Percentiles rank a stretch among this genome's conserved stretches.
Evolutionary conservation across 2,113 vertebrate species (phyloP).

Genomic region (Phyllopteryx taeniolatus): DNA sequence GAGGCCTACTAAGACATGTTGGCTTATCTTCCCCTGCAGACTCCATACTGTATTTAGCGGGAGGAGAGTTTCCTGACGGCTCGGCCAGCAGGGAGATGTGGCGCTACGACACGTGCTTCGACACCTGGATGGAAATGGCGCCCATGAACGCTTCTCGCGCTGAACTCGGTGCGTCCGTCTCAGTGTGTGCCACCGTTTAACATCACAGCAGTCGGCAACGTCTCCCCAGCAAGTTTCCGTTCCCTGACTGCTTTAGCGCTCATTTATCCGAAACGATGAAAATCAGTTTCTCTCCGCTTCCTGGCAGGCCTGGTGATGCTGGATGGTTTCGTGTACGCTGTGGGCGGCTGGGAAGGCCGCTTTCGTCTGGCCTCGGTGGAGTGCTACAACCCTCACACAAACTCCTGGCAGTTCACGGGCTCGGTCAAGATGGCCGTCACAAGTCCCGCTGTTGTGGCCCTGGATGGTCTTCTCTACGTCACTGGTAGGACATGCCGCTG

Average conservation of each 20-base stretch:
- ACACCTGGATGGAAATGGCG: constrained; percentile 80
- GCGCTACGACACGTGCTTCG: constrained; percentile 79
- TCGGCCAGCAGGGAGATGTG: constrained; percentile 81
- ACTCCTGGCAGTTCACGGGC: constrained; percentile 76
- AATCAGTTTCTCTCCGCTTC: background rate
- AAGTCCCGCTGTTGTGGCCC: constrained; percentile 76
- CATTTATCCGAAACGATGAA: too few species aligned
- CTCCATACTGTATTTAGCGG: constrained; percentile 74
- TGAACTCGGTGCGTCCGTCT: constrained; percentile 66
- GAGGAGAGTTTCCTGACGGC: constrained; percentile 79
- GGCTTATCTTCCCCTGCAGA: constrained; percentile 46
- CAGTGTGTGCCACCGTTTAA: background rate
- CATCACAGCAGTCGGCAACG: background rate
- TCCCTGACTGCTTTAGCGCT: background rate
- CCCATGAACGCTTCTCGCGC: constrained; percentile 80
- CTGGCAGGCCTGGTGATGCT: constrained; percentile 76
- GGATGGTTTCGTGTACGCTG: constrained; percentile 78
- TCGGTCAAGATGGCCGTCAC: constrained; percentile 80
- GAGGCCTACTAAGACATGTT: background rate
- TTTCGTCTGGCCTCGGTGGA: constrained; percentile 77
- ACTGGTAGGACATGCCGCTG: constrained; percentile 60
- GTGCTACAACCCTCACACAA: constrained; percentile 77
- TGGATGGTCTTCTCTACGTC: constrained; percentile 78
- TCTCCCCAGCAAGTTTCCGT: background rate
- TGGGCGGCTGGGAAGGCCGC: constrained; percentile 78